These are phyloP conservation scores for Parauchenoglanis ngamensis DNA, from an alignment of 2,797 vertebrate genomes.

Conservation along the genomic window DNA sequence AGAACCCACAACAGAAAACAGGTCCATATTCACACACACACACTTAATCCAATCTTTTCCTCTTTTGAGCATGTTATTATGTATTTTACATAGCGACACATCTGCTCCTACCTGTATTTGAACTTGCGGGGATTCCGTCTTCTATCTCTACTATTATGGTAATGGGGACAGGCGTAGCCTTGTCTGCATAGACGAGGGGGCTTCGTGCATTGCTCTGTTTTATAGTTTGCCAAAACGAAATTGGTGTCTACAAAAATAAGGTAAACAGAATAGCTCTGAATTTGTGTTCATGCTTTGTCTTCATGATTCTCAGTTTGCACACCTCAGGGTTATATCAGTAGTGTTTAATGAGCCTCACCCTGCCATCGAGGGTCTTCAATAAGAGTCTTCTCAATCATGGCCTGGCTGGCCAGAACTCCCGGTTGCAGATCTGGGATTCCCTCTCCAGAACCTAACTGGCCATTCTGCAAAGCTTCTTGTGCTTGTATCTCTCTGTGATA, in stretches of 20 bases:
- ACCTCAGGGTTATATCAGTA: background rate
- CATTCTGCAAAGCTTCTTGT: constrained; percentile 90
- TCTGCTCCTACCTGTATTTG: constrained; percentile 83
- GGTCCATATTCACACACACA: background rate
- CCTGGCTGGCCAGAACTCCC: constrained; percentile 90
- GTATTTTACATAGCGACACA: background rate
- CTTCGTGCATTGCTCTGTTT: constrained; percentile 92
- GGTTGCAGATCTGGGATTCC: constrained; percentile 87
- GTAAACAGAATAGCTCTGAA: background rate
- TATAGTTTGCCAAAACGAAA: constrained; percentile 93
- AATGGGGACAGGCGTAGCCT: constrained; percentile 92
- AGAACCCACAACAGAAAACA: background rate
- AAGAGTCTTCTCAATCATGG: constrained; percentile 93
- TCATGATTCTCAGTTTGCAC: background rate
- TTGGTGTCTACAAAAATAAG: constrained; percentile 80
- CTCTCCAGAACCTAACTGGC: constrained; percentile 83
- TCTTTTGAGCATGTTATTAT: background rate
- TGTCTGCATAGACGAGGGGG: constrained; percentile 93
- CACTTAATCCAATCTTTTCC: background rate
- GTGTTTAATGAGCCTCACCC: constrained; percentile 72
- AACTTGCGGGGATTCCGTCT: constrained; percentile 88
- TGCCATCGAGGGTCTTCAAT: constrained; percentile 94
- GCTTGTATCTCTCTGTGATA: constrained; percentile 88
- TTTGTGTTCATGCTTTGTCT: background rate
- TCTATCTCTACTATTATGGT: constrained; percentile 90